Base-by-base conservation (phyloP, 1,140 invertebrate species). In the Hylyphantes graminicola region DNA sequence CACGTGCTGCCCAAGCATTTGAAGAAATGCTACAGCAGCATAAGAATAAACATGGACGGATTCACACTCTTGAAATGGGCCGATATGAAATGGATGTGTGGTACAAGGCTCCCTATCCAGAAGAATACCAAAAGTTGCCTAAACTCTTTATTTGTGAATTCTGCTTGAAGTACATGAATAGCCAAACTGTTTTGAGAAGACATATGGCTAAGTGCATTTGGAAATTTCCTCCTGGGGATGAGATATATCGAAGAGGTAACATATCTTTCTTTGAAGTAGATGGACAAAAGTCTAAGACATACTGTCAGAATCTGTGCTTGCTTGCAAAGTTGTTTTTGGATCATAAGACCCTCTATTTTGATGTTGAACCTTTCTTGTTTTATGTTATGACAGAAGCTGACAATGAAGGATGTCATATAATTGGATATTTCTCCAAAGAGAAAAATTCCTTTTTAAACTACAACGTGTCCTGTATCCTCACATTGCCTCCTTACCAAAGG, bases 351-450 rank as follows among this genome's bases (percentile, higher is more conserved):
- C 90, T 99, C 1, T 99, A 98, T 89, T 99, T 98, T 91, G 97
- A 99, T 90, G 97, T 98, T 61, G 97, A 98, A 89, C 97, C 97
- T 12, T 99, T 99, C 91, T 90, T 98, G 63, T 99, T 99, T 90
- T 99, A 99, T 89, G 95, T 98, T 87, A 91, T 99, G 7, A 97
- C 96, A 90, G 97, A 98, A 91, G 95, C 97, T 35, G 96, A 99
- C 88, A 94, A 96, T 89, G 93, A 96, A 85, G 97, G 97, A 57
- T 95, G 95, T 19, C 97, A 99, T 91, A 91, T 99, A 86, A 97
- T 99, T 85, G 98, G 98, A 35, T 99, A 99, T 90, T 99, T 99
- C 91, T 99, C 97, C 21, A 99, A 99, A 93, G 97, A 99, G 91
- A 98, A 99, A 91, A 96, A 97, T 90, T 98, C 97, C 13, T 95